Evolutionary conservation across 2,888 invertebrate genomes (phyloP).

Genomic region (Hydrotaea diabolus): DNA sequence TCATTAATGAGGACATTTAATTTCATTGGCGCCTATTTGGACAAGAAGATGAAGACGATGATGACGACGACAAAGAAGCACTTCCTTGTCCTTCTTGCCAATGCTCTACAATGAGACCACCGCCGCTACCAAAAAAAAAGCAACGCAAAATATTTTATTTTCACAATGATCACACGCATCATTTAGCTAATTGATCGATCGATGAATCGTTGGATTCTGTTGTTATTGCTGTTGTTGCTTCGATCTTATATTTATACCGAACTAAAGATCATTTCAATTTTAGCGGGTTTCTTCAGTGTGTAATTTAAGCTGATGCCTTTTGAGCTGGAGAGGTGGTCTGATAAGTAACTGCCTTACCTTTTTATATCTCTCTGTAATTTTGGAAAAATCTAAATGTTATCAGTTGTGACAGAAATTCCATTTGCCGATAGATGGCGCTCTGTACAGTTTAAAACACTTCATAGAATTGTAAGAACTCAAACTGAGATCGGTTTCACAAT

Average conservation of each 20-base stretch:
- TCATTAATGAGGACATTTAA: conserved; percentile 70
- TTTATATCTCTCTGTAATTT: no score
- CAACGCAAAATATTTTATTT: conserved; percentile 55
- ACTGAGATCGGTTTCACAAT: no score
- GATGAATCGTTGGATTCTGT: conserved; percentile 19
- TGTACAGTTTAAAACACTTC: no score
- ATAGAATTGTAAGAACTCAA: no score
- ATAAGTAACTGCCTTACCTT: no score
- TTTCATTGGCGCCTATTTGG: conserved; percentile 69
- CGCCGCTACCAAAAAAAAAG: conserved; percentile 25
- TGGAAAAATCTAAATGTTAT: no score
- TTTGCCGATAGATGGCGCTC: no score
- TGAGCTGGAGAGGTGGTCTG: neutral
- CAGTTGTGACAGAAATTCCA: no score
- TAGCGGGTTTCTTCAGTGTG: neutral
- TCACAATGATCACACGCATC: conserved; percentile 64
- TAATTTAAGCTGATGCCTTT: neutral
- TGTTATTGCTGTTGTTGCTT: neutral
- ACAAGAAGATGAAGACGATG: neutral
- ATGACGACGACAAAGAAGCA: neutral
- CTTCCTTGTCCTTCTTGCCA: conserved; percentile 8
- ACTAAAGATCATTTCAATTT: conserved; percentile 8
- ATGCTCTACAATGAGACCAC: conserved; percentile 51
- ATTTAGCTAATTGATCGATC: conserved; percentile 70
- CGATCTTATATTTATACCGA: conserved; percentile 22